Conservation (phyloP, 2,888 invertebrate genomes). For the Halictus quadricinctus region DNA sequence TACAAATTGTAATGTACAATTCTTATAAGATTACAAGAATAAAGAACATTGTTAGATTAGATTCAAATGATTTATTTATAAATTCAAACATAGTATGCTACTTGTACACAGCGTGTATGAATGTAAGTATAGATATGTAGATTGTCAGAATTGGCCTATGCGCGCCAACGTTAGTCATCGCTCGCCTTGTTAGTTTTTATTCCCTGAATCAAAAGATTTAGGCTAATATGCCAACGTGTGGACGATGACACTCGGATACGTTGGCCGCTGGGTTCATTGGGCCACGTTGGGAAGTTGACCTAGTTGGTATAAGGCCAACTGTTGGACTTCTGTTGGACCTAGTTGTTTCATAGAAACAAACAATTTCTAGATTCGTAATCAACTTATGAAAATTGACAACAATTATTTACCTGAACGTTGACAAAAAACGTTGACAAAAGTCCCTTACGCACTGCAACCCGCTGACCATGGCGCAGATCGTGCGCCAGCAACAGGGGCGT, state of each 20-base stretch:
- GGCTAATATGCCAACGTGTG: background rate
- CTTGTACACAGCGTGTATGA: background rate
- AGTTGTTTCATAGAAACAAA: background rate
- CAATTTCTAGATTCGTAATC: background rate
- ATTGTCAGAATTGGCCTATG: background rate
- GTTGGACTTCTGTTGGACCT: background rate
- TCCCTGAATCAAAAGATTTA: background rate
- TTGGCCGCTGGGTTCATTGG: conserved; percentile 5
- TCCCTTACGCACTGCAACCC: background rate
- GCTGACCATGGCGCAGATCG: background rate
- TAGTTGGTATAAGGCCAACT: conserved; percentile 34
- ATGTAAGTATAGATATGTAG: background rate
- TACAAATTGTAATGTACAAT: too few species aligned
- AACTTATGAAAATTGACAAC: background rate
- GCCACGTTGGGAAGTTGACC: conserved; percentile 5
- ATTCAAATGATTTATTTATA: too few species aligned
- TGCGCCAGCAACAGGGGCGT: background rate
- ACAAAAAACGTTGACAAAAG: background rate
- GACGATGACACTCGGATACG: conserved; percentile 1
- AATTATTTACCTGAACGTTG: background rate
- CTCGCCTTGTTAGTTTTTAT: background rate
- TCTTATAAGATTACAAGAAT: too few species aligned
- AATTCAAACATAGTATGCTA: background rate
- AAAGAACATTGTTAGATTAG: too few species aligned
- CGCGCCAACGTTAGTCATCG: background rate